A percentile compares a stretch with the other conserved stretches of the same genome.
These are phyloP conservation scores for Periophthalmus magnuspinnatus DNA, from an alignment of 2,797 vertebrate species.

Conservation along the genomic window DNA sequence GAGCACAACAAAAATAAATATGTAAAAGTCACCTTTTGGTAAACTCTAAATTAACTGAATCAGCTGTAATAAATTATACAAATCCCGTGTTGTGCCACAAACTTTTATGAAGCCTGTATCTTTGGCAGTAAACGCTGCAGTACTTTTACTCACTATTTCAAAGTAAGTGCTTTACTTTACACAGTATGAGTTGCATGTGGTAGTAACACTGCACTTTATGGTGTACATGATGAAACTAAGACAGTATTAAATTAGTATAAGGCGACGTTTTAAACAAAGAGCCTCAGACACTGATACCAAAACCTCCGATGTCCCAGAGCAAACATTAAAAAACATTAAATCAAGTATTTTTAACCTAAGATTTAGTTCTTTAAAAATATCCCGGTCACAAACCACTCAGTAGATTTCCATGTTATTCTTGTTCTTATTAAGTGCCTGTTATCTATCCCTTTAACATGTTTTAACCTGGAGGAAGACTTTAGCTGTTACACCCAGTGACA, in stretches of 20 bases:
- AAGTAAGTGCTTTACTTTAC: constrained; percentile 13
- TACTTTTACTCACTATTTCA: constrained; percentile 62
- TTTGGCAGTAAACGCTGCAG: constrained; percentile 48
- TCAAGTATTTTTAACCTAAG: not conserved
- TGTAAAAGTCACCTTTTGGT: constrained; percentile 23
- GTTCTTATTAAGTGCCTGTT: constrained; percentile 86
- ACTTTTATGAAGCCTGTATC: constrained; percentile 66
- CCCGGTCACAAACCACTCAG: constrained; percentile 42
- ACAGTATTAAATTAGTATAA: not conserved
- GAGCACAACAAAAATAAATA: constrained; percentile 65
- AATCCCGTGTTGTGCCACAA: constrained; percentile 63
- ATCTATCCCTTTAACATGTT: constrained; percentile 83
- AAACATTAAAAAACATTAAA: not conserved
- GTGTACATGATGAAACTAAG: constrained; percentile 29
- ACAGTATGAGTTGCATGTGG: constrained; percentile 53
- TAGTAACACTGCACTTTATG: not conserved
- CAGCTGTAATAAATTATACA: constrained; percentile 49
- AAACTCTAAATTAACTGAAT: constrained; percentile 48
- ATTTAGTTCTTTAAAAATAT: not conserved
- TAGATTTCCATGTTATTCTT: constrained; percentile 53
- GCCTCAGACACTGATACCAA: not conserved
- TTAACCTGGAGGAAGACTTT: constrained; percentile 51
- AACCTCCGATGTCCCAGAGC: not conserved
- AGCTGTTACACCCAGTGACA: constrained; percentile 41
- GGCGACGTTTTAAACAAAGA: not conserved